Conservation (phyloP, 2,888 invertebrate species). For the Aethes cnicana region DNA sequence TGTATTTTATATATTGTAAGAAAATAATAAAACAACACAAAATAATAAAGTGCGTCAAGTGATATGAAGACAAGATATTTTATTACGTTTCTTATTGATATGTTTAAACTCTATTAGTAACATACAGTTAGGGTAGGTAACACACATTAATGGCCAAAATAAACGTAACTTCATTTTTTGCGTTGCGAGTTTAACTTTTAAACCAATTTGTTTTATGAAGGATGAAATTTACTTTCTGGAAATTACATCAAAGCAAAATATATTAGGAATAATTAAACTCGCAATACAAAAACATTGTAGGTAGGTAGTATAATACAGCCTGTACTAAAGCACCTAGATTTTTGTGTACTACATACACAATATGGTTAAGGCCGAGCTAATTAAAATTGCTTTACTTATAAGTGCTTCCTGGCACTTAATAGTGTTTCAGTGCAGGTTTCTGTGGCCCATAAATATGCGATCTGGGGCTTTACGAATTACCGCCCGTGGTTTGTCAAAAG, state of each 20-base stretch:
- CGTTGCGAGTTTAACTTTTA: not conserved
- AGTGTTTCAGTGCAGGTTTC: no score
- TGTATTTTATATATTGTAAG: slow-evolving; percentile 2
- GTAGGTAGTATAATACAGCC: not conserved
- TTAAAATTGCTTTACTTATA: no score
- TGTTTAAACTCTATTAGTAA: slow-evolving; percentile 32
- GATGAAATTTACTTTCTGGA: slow-evolving; percentile 10
- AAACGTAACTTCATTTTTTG: slow-evolving; percentile 7
- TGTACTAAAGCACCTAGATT: no score
- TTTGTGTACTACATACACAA: no score
- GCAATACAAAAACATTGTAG: not conserved
- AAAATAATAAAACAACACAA: slow-evolving; percentile 19
- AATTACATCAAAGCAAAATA: slow-evolving; percentile 15
- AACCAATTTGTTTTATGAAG: no score
- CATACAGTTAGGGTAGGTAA: slow-evolving; percentile 40
- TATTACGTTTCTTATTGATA: slow-evolving; percentile 33
- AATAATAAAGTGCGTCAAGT: slow-evolving; percentile 31
- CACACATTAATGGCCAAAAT: slow-evolving; percentile 33
- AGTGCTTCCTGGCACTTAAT: no score
- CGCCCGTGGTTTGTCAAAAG: no score
- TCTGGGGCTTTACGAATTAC: no score
- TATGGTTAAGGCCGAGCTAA: no score
- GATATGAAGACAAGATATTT: slow-evolving; percentile 37
- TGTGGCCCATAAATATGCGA: no score
- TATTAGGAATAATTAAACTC: not conserved